Conservation (phyloP, 2,888 invertebrate genomes). For the Parthenolecanium corni region DNA sequence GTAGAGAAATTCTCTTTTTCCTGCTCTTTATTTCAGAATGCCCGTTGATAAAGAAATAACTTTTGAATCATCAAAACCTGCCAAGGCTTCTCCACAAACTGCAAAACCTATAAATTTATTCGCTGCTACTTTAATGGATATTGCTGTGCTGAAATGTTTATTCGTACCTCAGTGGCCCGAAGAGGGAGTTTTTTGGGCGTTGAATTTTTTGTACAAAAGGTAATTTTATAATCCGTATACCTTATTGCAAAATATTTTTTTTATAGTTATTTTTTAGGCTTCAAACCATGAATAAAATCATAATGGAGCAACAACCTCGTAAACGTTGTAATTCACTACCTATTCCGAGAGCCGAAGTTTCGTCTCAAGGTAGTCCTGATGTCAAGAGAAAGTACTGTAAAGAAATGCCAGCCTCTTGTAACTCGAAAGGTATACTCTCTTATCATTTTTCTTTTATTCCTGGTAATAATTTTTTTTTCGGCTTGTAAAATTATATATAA, state of each 20-base stretch:
- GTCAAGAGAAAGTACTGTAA: constrained; percentile 42
- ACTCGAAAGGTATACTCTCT: background rate
- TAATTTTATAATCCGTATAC: constrained; percentile 36
- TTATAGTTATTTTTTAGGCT: constrained; percentile 45
- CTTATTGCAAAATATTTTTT: background rate
- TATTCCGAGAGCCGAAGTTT: constrained; percentile 83
- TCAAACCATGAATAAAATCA: constrained; percentile 76
- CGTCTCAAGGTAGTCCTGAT: constrained; percentile 67
- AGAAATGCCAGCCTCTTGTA: background rate
- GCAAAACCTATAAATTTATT: constrained; percentile 46
- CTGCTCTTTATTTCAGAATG: constrained; percentile 3
- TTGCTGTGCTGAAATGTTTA: constrained; percentile 87
- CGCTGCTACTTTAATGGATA: constrained; percentile 90
- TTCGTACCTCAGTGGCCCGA: constrained; percentile 97
- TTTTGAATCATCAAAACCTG: constrained; percentile 3
- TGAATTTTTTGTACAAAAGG: constrained; percentile 84
- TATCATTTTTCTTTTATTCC: no score
- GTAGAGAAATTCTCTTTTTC: no score
- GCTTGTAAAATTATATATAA: background rate
- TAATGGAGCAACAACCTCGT: constrained; percentile 63
- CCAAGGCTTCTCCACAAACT: constrained; percentile 23
- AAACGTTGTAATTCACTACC: constrained; percentile 86
- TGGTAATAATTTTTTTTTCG: background rate
- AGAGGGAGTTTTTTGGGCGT: constrained; percentile 94
- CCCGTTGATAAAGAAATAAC: constrained; percentile 6